Percentiles rank a stretch among this genome's conserved stretches.
phyloP scores from a whole-genome alignment of 1,140 invertebrate genomes.

The Trachelipus rathkii region DNA sequence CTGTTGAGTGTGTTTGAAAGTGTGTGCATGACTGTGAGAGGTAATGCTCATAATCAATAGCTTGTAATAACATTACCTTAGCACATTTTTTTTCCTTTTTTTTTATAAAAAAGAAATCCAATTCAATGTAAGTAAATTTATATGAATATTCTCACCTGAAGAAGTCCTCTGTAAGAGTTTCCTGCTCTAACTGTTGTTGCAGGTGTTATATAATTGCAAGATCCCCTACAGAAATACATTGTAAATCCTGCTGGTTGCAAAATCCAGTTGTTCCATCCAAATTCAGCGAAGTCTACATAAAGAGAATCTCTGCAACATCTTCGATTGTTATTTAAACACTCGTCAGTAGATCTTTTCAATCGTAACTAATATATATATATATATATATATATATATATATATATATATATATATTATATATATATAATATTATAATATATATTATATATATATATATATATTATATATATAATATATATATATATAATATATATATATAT shows the following conservation, averaged over 20 bases:
- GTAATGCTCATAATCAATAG: too few relatives aligned
- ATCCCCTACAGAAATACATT: conserved; percentile 78
- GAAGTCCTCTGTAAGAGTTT: conserved; percentile 20
- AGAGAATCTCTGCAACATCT: conserved; percentile 73
- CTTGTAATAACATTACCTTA: too few relatives aligned
- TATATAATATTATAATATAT: too few relatives aligned
- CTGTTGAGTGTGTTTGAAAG: too few relatives aligned
- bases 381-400: too few relatives aligned
- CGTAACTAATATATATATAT: conserved; percentile 7
- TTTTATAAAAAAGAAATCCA: neutral
- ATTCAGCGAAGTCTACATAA: conserved; percentile 73
- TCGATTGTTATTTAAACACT: neutral
- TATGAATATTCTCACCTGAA: conserved; percentile 12
- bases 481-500: too few relatives aligned
- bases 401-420: too few relatives aligned
- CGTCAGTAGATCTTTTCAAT: neutral
- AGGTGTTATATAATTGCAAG: conserved; percentile 62
- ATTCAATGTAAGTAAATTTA: neutral
- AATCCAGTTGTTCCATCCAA: conserved; percentile 85
- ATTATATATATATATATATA: too few relatives aligned
- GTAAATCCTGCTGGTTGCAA: conserved; percentile 72
- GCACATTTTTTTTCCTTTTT: too few relatives aligned
- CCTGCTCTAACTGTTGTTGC: neutral
- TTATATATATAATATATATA: too few relatives aligned
- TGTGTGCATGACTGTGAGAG: too few relatives aligned